A percentile compares a stretch with the other conserved stretches of the same genome.
These are phyloP conservation scores for Acanthochromis polyacanthus DNA, from an alignment of 2,113 vertebrate genomes.

Conservation along the genomic window DNA sequence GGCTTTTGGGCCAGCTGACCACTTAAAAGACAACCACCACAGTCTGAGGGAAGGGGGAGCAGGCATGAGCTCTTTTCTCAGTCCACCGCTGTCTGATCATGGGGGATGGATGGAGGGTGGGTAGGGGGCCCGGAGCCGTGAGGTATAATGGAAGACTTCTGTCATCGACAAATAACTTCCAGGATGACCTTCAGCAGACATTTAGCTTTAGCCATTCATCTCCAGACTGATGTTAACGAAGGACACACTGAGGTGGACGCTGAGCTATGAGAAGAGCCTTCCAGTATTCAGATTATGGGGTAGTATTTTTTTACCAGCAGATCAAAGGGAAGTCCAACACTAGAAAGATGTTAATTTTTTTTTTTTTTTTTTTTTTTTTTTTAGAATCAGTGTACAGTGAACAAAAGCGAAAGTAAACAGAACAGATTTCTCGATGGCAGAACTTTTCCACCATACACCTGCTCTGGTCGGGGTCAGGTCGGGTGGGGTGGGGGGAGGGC, in stretches of 20 bases:
- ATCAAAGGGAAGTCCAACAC: too few species aligned
- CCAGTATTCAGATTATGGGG: too few species aligned
- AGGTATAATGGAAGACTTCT: slow-evolving; percentile 63
- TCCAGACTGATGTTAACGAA: neutral
- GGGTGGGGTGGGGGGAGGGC: slow-evolving; percentile 9
- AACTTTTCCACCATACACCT: slow-evolving; percentile 51
- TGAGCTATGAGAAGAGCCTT: too few species aligned
- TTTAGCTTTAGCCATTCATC: neutral
- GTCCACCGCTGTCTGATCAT: slow-evolving; percentile 71
- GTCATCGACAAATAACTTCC: slow-evolving; percentile 25
- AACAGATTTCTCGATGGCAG: slow-evolving; percentile 34
- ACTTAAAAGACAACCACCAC: slow-evolving; percentile 82
- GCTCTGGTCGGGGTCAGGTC: slow-evolving; percentile 23
- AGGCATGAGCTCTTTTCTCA: slow-evolving; percentile 82
- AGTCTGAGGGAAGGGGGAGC: slow-evolving; percentile 79
- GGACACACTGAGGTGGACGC: too few species aligned
- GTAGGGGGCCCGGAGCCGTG: slow-evolving; percentile 49
- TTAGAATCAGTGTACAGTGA: too few species aligned
- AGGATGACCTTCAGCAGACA: neutral
- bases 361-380: too few species aligned
- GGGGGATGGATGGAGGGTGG: slow-evolving; percentile 25
- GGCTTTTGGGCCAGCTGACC: slow-evolving; percentile 71
- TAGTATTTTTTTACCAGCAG: too few species aligned
- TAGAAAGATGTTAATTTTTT: too few species aligned
- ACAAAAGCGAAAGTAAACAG: too few species aligned